Evolutionary conservation across 2,797 vertebrate genomes (phyloP).

Genomic region (Myotis findleyi): DNA sequence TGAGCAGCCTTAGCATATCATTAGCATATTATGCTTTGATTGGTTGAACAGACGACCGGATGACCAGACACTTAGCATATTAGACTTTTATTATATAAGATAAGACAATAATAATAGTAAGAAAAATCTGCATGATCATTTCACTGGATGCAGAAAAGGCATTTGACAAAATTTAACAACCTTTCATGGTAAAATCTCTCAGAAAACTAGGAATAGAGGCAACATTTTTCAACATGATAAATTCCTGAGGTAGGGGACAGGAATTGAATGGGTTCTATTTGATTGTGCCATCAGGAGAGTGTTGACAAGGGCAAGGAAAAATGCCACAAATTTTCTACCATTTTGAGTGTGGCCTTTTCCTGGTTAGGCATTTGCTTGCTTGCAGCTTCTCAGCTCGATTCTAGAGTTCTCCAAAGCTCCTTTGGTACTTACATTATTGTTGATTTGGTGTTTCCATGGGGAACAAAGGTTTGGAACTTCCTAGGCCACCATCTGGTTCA

Average conservation of each 20-base stretch:
- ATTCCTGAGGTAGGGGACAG: background rate
- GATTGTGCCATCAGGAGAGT: background rate
- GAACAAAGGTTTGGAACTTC: background rate
- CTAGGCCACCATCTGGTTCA: background rate
- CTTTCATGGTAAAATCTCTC: background rate
- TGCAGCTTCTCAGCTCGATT: background rate
- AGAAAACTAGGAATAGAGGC: background rate
- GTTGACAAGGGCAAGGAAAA: background rate
- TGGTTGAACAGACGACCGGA: too few species aligned
- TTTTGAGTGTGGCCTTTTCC: background rate
- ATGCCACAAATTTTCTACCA: background rate
- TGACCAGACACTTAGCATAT: too few species aligned
- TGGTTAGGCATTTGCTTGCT: background rate
- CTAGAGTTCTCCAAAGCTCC: background rate
- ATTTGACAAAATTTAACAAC: background rate
- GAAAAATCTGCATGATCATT: background rate
- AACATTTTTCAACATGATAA: background rate
- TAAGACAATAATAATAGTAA: background rate
- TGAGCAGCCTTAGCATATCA: too few species aligned
- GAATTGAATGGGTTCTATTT: background rate
- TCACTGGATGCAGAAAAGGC: background rate
- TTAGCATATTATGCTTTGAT: too few species aligned
- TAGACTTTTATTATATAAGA: background rate
- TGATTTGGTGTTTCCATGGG: background rate
- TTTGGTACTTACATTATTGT: background rate